Evolutionary conservation across 2,113 vertebrate genomes (phyloP), one percentile per base, ranked within the genome.

Genomic region (Bagarius yarrelli): DNA sequence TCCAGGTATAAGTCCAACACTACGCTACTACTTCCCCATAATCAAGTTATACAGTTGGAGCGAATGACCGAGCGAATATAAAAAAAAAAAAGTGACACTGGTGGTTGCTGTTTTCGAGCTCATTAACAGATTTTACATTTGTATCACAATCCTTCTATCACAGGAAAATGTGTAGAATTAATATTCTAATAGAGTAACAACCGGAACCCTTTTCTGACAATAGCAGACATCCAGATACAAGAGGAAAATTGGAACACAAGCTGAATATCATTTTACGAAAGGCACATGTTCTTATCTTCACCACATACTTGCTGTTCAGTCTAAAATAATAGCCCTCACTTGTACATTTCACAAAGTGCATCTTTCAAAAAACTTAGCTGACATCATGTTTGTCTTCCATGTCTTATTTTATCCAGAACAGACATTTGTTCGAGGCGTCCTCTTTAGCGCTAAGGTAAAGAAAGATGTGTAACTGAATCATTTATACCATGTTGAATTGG

Each of bases 361-460:
- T 85, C 56, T 80, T 78, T 52, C 80, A 77, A 85, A 83, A 27
- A 15, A 27, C 47, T 60, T 81, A 25, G 66, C 81, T 85, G 61
- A 52, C 74, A 81, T 60, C 81, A 55, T 78, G 36, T 53, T 36
- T 32, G 84, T 85, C 81, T 83, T 83, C 78, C 84, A 74, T 56
- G 60, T 63, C n/a, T 79, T 82, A n/a, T 53, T 52, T 57, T 74
- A 75, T 78, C 19, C 56, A 50, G 30, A 55, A 79, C 36, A 36
- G n/a, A 32, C 36, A 52, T 69, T 63, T 81, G 52, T 36, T 27
- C 25, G 21, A 72, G 32, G 30, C 23, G 32, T 30, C n/a, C 34
- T 44, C 52, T 74, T 25, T 8, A 50, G n/a, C 27, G 27, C 23
- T 44, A 13, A 25, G 15, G 44, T 57, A 60, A 36, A 79, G n/a